Percentiles rank a stretch among this genome's conserved stretches.
phyloP scores from a whole-genome alignment of 2,888 invertebrate species.

The Holacanthella duospinosa region DNA sequence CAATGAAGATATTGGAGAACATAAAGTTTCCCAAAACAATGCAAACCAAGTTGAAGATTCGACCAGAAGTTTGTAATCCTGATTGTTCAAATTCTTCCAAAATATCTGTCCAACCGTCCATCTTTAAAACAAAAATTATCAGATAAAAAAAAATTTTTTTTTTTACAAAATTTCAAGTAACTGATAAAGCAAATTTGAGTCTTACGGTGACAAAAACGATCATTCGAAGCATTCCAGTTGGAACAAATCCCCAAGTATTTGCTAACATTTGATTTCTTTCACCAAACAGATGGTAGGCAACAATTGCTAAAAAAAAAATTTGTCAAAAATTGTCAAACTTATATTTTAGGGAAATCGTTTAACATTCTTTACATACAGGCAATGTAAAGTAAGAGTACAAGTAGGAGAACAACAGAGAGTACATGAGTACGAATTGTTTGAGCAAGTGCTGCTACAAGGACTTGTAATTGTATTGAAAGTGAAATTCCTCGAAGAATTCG shows the following conservation, averaged over 20 bases:
- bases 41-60: slow-evolving; percentile 26
- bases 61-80: slow-evolving; percentile 11
- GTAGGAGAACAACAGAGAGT: slow-evolving; percentile 29
- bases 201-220: background rate
- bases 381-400: slow-evolving; percentile 32
- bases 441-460: slow-evolving; percentile 29
- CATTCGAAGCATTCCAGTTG: slow-evolving; percentile 27
- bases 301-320: slow-evolving; percentile 16
- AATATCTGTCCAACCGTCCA: slow-evolving; percentile 36
- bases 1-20: slow-evolving; percentile 36
- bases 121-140: no score
- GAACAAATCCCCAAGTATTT: slow-evolving; percentile 22
- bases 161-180: no score
- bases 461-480: slow-evolving; percentile 30
- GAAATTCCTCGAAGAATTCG: slow-evolving; percentile 32
- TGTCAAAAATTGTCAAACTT: background rate
- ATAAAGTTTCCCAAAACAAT: slow-evolving; percentile 36
- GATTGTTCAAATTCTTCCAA: slow-evolving; percentile 19
- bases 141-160: background rate
- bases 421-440: slow-evolving; percentile 33
- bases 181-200: background rate
- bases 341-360: no score
- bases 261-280: slow-evolving; percentile 11
- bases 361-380: no score
- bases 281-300: slow-evolving; percentile 30